Conservation (phyloP, 2,888 invertebrate genomes). For the Netelia virgata region DNA sequence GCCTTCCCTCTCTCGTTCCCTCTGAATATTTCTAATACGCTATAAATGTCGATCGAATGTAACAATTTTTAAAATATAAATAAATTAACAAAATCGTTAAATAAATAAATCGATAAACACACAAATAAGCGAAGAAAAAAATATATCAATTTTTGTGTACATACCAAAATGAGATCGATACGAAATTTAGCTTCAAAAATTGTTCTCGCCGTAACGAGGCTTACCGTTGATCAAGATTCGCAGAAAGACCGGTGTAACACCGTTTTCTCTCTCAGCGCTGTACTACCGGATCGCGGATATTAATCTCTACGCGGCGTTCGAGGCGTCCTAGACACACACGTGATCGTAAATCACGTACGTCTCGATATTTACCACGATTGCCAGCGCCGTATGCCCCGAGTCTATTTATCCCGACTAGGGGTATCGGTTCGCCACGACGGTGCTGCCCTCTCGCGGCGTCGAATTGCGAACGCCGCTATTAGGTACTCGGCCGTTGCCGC, state of each 20-base stretch:
- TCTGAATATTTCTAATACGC: too few species aligned
- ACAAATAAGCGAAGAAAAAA: too few species aligned
- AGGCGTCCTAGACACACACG: constrained; percentile 49
- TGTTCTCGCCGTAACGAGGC: constrained; percentile 21
- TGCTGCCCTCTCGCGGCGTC: not conserved
- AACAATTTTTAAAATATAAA: too few species aligned
- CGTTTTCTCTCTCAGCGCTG: constrained; percentile 1
- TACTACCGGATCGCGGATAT: constrained; percentile 53
- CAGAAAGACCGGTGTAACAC: not conserved
- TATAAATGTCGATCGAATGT: too few species aligned
- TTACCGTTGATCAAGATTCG: not conserved
- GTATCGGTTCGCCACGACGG: constrained; percentile 48
- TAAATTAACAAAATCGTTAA: too few species aligned
- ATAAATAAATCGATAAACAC: too few species aligned
- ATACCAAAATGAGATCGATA: too few species aligned
- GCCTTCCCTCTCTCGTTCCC: constrained; percentile 27
- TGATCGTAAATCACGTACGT: constrained; percentile 62
- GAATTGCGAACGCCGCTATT: not conserved
- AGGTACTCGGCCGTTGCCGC: not conserved
- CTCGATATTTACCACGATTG: constrained; percentile 48
- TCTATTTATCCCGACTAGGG: constrained; percentile 36
- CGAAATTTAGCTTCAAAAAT: not conserved
- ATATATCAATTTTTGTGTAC: too few species aligned
- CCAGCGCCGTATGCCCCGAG: constrained; percentile 15
- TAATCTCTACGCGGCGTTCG: constrained; percentile 61